Base-by-base conservation (phyloP, 2,888 invertebrate genomes). In the Campopleginae sp. region DNA sequence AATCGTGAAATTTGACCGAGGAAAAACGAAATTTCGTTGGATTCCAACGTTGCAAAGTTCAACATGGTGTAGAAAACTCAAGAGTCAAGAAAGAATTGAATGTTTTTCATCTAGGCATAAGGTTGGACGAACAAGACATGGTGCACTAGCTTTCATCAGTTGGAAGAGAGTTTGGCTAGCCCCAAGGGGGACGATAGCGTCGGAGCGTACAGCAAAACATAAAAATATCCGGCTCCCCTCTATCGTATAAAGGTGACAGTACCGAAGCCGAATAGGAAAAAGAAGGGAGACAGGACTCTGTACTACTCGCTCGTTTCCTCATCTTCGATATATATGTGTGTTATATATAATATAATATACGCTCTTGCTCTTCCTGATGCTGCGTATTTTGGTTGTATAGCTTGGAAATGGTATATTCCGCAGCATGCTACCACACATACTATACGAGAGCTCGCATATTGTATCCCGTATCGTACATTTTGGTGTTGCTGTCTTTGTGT, bases 191-290 rank as follows among this genome's bases (percentile, higher is more conserved):
- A 61, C 75, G 51, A 54, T 42, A 42, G 71, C 19, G 42, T 70
- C 74, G 23, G 44, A 61, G 82, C 65, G 66, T 80, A 84, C 74
- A 76, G 82, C 85, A 76, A 27, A 27, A 85, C 86, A 88, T 88
- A 88, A 88, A 88, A 88, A 88, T 87, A 88, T 83, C 84, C 85
- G n/a, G 51, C 46, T 70, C 17, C 80, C 86, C 44, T 65, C 65
- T 27, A 19, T 38, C 79, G 77, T 85, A 89, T 89, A 88, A 89
- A 89, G 88, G 88, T 87, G 89, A 89, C 87, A 87, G 87, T 86
- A 85, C 68, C 38, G 76, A 51, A 80, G 63, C 33, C 33, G 38
- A 38, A 68, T 48, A 72, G 68, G 68, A 44, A 85, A 82, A 71
- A 79, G 27, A 72, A 46, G 42, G 66, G 46, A 80, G 72, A 65